These are phyloP conservation scores for Quadroppia sp. DNA, from an alignment of 2,888 invertebrate genomes.

Conservation along the genomic window DNA sequence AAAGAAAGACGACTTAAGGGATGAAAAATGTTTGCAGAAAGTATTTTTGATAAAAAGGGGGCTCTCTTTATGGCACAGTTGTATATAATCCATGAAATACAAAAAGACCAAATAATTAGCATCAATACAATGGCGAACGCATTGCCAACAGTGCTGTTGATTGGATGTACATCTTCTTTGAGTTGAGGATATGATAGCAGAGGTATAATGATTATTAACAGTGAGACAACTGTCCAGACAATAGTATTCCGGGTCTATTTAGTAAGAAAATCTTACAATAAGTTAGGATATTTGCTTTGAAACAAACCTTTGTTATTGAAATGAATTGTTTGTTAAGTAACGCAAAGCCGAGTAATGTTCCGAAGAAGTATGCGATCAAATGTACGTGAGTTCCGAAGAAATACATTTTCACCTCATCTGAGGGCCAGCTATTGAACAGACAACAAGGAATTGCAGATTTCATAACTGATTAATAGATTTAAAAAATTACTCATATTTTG, in stretches of 20 bases:
- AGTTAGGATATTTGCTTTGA: too few species aligned
- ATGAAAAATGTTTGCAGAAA: constrained; percentile 38
- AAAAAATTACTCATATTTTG: constrained; percentile 31
- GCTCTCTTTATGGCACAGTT: constrained; percentile 35
- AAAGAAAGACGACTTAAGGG: constrained; percentile 40
- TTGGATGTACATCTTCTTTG: neutral
- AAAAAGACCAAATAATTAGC: constrained; percentile 21
- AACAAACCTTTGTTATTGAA: neutral
- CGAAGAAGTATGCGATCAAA: constrained; percentile 29
- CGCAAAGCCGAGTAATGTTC: constrained; percentile 17
- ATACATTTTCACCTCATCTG: neutral
- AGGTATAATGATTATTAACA: neutral
- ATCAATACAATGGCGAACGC: neutral
- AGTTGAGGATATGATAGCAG: neutral
- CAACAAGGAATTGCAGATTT: neutral
- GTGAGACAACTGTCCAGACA: neutral
- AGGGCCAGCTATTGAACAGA: neutral
- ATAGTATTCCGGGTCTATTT: neutral
- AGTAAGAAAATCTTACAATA: too few species aligned
- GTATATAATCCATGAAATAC: constrained; percentile 38
- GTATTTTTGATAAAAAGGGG: neutral
- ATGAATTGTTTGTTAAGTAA: constrained; percentile 5
- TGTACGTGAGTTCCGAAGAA: constrained; percentile 35
- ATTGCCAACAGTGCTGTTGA: neutral
- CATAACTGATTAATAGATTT: neutral